These are phyloP conservation scores for Drosophila setifemur DNA, from an alignment of 1,140 invertebrate species.

Conservation along the genomic window DNA sequence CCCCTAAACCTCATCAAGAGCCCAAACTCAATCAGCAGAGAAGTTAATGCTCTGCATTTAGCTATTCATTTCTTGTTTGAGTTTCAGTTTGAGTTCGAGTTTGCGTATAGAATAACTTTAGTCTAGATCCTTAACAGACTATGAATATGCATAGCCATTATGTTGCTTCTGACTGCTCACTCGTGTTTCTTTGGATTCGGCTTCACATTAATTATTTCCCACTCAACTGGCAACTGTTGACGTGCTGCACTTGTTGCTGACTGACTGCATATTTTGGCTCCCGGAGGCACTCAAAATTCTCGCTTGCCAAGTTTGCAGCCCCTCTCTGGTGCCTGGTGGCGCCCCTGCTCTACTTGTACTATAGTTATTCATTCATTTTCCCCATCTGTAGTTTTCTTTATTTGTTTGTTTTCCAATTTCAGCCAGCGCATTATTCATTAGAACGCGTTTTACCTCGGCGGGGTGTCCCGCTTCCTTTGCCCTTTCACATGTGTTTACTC, in stretches of 20 bases:
- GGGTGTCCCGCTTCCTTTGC: not conserved
- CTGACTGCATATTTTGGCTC: conserved; percentile 32
- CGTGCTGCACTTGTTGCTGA: conserved; percentile 63
- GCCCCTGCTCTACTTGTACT: too few relatives aligned
- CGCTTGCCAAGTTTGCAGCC: conserved; percentile 30
- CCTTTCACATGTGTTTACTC: conserved; percentile 39
- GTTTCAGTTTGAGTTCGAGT: too few relatives aligned
- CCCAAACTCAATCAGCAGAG: conserved; percentile 1
- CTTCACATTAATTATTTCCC: conserved; percentile 67
- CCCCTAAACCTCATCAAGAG: not conserved
- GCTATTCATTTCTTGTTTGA: conserved; percentile 35
- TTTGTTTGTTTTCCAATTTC: conserved; percentile 78
- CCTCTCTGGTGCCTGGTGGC: not conserved
- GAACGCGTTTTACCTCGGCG: conserved; percentile 5
- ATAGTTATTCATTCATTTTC: conserved; percentile 13
- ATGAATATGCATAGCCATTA: conserved; percentile 44
- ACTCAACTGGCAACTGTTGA: conserved; percentile 64
- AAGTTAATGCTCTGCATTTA: not conserved
- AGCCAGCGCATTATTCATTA: conserved; percentile 68
- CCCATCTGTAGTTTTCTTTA: conserved; percentile 33
- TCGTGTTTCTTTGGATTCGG: conserved; percentile 32
- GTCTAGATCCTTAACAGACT: conserved; percentile 12
- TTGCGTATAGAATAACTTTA: conserved; percentile 18
- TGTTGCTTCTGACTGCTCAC: conserved; percentile 36
- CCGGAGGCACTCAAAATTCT: conserved; percentile 19